phyloP scores from a whole-genome alignment of 2,888 invertebrate genomes.

The Drosophila silvestris region DNA sequence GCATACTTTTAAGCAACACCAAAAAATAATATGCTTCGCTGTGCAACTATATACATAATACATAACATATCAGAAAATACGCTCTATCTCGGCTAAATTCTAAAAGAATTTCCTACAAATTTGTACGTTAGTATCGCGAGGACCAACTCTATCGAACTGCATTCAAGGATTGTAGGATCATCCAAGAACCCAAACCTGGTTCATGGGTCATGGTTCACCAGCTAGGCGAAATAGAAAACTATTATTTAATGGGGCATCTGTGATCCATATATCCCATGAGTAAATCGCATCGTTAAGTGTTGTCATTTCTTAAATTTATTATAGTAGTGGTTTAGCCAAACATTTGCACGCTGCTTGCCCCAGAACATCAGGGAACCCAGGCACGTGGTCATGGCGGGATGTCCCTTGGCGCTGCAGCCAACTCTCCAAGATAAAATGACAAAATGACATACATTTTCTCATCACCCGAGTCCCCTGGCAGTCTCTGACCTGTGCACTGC shows the following conservation, averaged over 20 bases:
- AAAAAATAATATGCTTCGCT: background rate
- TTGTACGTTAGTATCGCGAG: no score
- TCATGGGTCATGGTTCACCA: background rate
- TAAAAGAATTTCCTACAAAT: background rate
- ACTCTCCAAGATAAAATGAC: background rate
- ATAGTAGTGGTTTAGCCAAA: background rate
- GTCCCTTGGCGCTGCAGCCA: background rate
- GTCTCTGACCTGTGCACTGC: background rate
- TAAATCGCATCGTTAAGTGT: background rate
- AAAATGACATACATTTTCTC: background rate
- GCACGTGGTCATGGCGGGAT: background rate
- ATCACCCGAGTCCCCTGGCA: background rate
- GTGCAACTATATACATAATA: background rate
- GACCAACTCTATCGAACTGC: background rate
- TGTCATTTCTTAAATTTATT: background rate
- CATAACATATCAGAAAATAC: background rate
- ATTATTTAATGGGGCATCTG: background rate
- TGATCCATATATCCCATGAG: background rate
- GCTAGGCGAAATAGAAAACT: no score
- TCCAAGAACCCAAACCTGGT: background rate
- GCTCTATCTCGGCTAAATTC: background rate
- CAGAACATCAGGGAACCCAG: background rate
- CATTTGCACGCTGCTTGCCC: background rate
- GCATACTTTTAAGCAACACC: background rate
- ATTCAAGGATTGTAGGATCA: background rate